These are phyloP conservation scores for Melanostoma scalare DNA, from an alignment of 2,888 invertebrate genomes.

Conservation along the genomic window DNA sequence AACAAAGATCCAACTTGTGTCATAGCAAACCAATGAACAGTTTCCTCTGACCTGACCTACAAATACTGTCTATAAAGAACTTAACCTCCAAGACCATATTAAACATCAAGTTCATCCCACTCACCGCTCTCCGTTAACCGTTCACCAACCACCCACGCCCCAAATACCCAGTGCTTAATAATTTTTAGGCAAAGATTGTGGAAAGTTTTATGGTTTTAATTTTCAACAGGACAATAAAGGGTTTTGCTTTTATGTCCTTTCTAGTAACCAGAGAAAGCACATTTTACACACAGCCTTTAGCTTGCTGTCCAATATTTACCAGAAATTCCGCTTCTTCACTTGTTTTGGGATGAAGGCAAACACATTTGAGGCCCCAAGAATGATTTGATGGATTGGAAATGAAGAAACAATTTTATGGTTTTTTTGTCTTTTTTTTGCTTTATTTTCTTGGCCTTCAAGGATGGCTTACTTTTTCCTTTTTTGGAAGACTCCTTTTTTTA, in stretches of 20 bases:
- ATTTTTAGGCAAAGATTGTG: conserved; percentile 24
- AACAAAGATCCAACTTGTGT: conserved; percentile 16
- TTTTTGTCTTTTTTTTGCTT: conserved; percentile 16
- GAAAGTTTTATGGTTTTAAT: conserved; percentile 71
- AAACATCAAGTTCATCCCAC: conserved; percentile 10
- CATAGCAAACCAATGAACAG: conserved; percentile 52
- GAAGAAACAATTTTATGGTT: conserved; percentile 53
- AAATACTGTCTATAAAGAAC: conserved; percentile 47
- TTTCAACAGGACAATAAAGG: conserved; percentile 72
- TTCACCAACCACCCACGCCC: neutral
- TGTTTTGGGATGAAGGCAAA: conserved; percentile 10
- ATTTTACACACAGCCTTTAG: neutral
- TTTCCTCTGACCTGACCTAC: conserved; percentile 39
- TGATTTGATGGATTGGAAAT: conserved; percentile 68
- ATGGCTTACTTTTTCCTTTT: neutral
- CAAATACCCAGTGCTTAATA: conserved; percentile 7
- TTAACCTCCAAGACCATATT: conserved; percentile 48
- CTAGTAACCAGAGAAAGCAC: conserved; percentile 2
- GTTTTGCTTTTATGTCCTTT: conserved; percentile 55
- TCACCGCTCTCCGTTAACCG: neutral
- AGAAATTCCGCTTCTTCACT: conserved; percentile 18
- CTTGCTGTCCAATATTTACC: conserved; percentile 34
- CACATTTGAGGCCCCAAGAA: conserved; percentile 40
- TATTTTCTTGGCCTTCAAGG: neutral
- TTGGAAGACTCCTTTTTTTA: conserved; percentile 4